Percentiles rank a stretch among this genome's conserved stretches.
Evolutionary conservation across 30 jellyfish, hydroid and myxozoan species (phyloP).

Genomic region (Aurelia aurita): DNA sequence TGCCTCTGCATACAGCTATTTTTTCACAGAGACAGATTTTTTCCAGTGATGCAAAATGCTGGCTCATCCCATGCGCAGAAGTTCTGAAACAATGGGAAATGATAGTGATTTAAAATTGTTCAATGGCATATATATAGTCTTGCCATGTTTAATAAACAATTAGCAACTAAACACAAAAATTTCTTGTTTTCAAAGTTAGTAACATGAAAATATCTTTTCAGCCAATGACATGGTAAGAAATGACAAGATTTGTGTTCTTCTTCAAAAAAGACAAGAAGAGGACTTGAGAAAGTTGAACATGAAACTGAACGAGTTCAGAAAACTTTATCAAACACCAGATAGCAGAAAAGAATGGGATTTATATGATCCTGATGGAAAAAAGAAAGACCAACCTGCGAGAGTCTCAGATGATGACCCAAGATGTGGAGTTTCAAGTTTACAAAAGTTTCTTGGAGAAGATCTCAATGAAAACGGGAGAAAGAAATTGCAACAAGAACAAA

Average conservation of each 20-base stretch:
- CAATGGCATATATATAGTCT: too few relatives aligned
- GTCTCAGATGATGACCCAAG: constrained; percentile 96
- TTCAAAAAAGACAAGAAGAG: constrained; percentile 86
- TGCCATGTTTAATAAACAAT: too few relatives aligned
- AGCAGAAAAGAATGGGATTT: constrained; percentile 92
- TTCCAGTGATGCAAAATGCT: too few relatives aligned
- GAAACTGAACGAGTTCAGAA: constrained; percentile 77
- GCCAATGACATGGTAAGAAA: constrained; percentile 84
- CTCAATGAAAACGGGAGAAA: constrained; percentile 81
- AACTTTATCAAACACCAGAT: constrained; percentile 73
- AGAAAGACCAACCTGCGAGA: constrained; percentile 91
- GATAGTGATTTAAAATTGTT: too few relatives aligned
- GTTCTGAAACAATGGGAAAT: too few relatives aligned
- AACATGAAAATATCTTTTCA: constrained; percentile 10
- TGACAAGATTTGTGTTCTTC: constrained; percentile 79
- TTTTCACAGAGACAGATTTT: too few relatives aligned
- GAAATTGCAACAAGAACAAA: constrained; percentile 88
- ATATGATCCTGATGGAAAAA: constrained; percentile 88
- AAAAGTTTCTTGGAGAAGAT: constrained; percentile 92
- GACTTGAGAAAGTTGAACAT: constrained; percentile 75
- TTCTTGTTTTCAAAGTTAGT: background rate
- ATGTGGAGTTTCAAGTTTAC: constrained; percentile 93
- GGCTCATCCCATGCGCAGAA: too few relatives aligned
- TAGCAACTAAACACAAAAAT: background rate
- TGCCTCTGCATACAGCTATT: too few relatives aligned